phyloP scores from a whole-genome alignment of 2,113 vertebrate genomes.

The Laterallus jamaicensis region DNA sequence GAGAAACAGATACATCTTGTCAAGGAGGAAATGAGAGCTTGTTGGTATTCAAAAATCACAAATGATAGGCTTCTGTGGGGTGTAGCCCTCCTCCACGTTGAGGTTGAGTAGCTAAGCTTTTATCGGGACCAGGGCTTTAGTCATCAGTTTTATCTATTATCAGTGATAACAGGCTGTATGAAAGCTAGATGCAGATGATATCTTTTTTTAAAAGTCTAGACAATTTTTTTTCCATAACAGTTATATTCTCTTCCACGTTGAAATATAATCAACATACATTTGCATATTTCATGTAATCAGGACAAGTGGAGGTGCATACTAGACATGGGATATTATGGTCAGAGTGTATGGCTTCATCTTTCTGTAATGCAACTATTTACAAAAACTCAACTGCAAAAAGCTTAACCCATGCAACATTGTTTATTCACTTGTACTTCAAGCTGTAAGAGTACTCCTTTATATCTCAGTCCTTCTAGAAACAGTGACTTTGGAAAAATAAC shows the following conservation, averaged over 20 bases:
- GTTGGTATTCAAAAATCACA: not conserved
- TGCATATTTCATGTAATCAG: slow-evolving; percentile 74
- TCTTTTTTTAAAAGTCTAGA: not conserved
- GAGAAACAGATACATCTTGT: not conserved
- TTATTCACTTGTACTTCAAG: not conserved
- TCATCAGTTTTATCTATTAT: not conserved
- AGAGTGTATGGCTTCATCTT: not conserved
- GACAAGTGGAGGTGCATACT: not conserved
- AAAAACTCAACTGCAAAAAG: not conserved
- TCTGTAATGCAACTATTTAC: not conserved
- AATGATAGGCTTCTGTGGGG: not conserved
- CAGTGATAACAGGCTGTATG: not conserved
- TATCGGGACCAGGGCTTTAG: not conserved
- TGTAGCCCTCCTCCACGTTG: not conserved
- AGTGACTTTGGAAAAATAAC: not conserved
- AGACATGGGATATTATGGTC: not conserved
- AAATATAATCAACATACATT: slow-evolving; percentile 72
- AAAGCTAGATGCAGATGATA: not conserved
- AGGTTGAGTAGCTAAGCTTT: not conserved
- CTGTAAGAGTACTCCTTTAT: not conserved
- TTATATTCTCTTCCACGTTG: slow-evolving; percentile 28
- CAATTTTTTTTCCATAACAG: not conserved
- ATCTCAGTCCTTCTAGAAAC: not conserved
- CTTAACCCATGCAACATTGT: not conserved
- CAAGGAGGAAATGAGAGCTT: not conserved